phyloP scores from a whole-genome alignment of 2,113 vertebrate genomes.

The Saguinus midas region DNA sequence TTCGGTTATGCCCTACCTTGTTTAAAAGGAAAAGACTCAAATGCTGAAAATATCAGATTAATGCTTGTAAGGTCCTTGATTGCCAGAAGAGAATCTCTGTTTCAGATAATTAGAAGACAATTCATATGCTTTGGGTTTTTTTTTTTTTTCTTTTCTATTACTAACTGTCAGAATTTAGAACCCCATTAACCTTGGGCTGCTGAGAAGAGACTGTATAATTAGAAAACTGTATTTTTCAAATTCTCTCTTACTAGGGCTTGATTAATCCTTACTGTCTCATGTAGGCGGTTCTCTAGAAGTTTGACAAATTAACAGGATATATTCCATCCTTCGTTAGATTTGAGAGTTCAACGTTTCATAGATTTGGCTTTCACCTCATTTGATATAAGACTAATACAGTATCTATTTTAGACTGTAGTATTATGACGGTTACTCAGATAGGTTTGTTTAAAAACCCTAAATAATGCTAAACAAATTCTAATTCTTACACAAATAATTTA shows the following conservation, averaged over 20 bases:
- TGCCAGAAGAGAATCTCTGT: constrained; percentile 23
- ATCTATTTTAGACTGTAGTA: constrained; percentile 61
- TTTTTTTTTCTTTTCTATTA: constrained; percentile 48
- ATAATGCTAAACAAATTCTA: constrained; percentile 15
- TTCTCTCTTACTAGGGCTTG: constrained; percentile 61
- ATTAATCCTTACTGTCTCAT: constrained; percentile 75
- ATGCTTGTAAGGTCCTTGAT: constrained; percentile 21
- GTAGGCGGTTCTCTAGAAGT: constrained; percentile 67
- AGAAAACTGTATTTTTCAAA: constrained; percentile 80
- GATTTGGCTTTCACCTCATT: constrained; percentile 58
- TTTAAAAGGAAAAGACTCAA: constrained; percentile 42
- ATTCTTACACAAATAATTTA: not conserved
- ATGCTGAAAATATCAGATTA: constrained; percentile 34
- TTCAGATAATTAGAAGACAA: constrained; percentile 66
- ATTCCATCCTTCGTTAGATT: constrained; percentile 56
- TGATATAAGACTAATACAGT: constrained; percentile 41
- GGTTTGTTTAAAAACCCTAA: not conserved
- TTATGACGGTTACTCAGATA: constrained; percentile 26
- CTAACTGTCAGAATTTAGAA: constrained; percentile 73
- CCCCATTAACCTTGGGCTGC: constrained; percentile 72
- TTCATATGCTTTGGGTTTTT: constrained; percentile 48
- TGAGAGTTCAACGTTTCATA: constrained; percentile 65
- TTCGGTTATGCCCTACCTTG: not conserved
- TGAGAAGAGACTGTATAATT: constrained; percentile 70
- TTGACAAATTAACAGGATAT: constrained; percentile 79